phyloP scores from a whole-genome alignment of 1,140 invertebrate species.

The Leptopilina boulardi region DNA sequence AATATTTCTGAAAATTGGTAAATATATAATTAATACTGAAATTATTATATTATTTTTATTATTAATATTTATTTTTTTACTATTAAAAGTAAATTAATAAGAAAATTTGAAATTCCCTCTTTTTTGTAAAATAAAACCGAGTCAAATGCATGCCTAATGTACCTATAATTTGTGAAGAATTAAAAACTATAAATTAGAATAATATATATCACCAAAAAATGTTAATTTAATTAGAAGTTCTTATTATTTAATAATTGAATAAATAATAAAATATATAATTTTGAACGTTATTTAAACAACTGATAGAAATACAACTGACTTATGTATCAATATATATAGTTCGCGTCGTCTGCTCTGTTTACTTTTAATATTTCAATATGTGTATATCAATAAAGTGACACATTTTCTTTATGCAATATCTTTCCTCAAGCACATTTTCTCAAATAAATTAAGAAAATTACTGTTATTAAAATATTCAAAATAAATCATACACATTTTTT shows the following conservation, averaged over 20 bases:
- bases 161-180: neutral
- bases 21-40: too few species aligned
- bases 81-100: neutral
- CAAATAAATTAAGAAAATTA: neutral
- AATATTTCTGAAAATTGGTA: too few species aligned
- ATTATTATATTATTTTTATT: too few species aligned
- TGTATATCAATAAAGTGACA: neutral
- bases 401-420: neutral
- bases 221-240: too few species aligned
- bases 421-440: too few species aligned
- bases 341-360: constrained; percentile 21
- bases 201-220: too few species aligned
- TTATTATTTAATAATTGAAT: too few species aligned
- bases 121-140: neutral
- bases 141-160: neutral
- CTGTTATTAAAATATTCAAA: neutral
- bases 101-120: neutral
- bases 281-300: too few species aligned
- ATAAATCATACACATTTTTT: neutral
- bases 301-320: neutral
- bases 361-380: neutral
- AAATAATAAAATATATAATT: too few species aligned
- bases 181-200: neutral
- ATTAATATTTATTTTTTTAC: too few species aligned
- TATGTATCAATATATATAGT: neutral